Evolutionary conservation across 1,140 invertebrate species (phyloP).

Genomic region (Orchesella cincta): DNA sequence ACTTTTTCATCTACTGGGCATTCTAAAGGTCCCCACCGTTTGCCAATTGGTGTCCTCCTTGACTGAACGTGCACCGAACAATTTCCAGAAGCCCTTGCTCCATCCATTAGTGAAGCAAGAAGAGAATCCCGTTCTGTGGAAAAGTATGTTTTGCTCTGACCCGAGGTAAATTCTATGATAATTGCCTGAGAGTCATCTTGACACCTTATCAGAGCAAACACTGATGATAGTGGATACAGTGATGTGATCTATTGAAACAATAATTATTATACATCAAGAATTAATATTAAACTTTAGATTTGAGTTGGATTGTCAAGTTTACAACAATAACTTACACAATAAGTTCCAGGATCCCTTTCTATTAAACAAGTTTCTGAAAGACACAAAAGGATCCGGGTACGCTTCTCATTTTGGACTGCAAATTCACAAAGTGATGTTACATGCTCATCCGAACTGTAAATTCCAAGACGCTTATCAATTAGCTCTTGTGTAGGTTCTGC

Average conservation of each 20-base stretch:
- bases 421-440: slow-evolving; percentile 91
- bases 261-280: slow-evolving; percentile 26
- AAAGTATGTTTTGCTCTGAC: slow-evolving; percentile 77
- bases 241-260: slow-evolving; percentile 41
- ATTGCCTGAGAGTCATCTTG: slow-evolving; percentile 91
- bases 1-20: slow-evolving; percentile 90
- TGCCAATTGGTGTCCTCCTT: slow-evolving; percentile 75
- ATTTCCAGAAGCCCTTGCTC: slow-evolving; percentile 93
- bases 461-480: slow-evolving; percentile 41
- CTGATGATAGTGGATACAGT: slow-evolving; percentile 56
- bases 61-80: slow-evolving; percentile 95
- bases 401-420: slow-evolving; percentile 82
- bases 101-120: slow-evolving; percentile 91
- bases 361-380: slow-evolving; percentile 92
- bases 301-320: slow-evolving; percentile 42
- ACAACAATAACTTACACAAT: slow-evolving; percentile 57
- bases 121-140: slow-evolving; percentile 89
- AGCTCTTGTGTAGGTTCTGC: slow-evolving; percentile 34
- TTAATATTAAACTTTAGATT: neutral
- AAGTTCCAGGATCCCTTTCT: slow-evolving; percentile 94
- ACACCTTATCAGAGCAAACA: slow-evolving; percentile 84
- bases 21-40: slow-evolving; percentile 83
- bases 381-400: slow-evolving; percentile 79
- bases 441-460: slow-evolving; percentile 76
- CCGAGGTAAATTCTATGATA: slow-evolving; percentile 90